Conservation (phyloP, 2,113 vertebrate species). For the Salvator merianae region DNA sequence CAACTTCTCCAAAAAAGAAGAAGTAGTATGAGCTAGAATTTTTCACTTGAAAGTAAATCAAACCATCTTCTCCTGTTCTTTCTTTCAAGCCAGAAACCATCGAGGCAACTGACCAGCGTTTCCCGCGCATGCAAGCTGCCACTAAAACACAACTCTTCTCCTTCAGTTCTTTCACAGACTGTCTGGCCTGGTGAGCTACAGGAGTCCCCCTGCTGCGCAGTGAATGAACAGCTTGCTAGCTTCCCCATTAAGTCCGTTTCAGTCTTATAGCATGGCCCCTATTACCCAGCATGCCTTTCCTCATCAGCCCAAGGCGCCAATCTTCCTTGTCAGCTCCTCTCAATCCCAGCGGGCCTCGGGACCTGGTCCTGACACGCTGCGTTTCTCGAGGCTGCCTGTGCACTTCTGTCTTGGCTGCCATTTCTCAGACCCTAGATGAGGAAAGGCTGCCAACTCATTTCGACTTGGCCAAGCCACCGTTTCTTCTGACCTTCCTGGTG, state of each 20-base stretch:
- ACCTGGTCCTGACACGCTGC: background rate
- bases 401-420: background rate
- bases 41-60: no score
- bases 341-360: background rate
- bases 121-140: background rate
- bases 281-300: background rate
- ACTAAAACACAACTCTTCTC: background rate
- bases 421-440: conserved; percentile 16
- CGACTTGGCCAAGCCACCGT: background rate
- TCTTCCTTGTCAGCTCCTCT: background rate
- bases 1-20: background rate
- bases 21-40: no score
- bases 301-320: background rate
- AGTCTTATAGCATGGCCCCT: background rate
- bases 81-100: no score
- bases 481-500: conserved; percentile 19
- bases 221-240: no score
- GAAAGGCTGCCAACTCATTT: conserved; percentile 26
- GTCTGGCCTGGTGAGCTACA: background rate
- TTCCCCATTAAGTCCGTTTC: background rate
- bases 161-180: background rate
- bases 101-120: no score
- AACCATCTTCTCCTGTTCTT: no score
- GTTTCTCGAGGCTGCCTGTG: conserved; percentile 27
- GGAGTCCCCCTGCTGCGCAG: background rate